Conservation (phyloP, 92 coral and sea anemone genomes). For the Chrysogorgia sp. region DNA sequence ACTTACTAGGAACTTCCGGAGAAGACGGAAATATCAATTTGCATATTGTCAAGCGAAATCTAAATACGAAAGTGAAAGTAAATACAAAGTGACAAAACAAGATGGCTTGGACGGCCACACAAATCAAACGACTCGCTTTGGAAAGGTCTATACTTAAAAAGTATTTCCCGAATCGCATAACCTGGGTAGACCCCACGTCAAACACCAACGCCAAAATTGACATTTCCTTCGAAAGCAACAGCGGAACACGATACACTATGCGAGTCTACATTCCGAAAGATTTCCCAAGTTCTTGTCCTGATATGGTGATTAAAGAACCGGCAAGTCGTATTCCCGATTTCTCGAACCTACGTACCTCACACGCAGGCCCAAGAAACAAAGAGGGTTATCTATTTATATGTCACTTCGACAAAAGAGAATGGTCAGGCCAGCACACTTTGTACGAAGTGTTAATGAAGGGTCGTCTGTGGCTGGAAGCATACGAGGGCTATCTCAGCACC, state of each 20-base stretch:
- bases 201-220: constrained; percentile 61
- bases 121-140: constrained; percentile 53
- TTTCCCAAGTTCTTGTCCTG: constrained; percentile 78
- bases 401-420: constrained; percentile 10
- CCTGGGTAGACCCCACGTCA: constrained; percentile 62
- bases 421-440: constrained; percentile 29
- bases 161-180: constrained; percentile 55
- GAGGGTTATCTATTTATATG: constrained; percentile 32
- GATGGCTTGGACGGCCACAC: constrained; percentile 70
- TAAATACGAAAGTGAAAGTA: not conserved
- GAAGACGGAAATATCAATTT: too few species aligned
- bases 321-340: constrained; percentile 7
- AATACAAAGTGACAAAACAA: too few species aligned
- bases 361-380: constrained; percentile 5
- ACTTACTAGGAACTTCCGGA: too few species aligned
- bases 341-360: not conserved
- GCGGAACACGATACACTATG: constrained; percentile 60
- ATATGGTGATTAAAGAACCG: constrained; percentile 63
- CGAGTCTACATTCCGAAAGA: constrained; percentile 64
- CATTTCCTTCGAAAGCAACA: constrained; percentile 56
- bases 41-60: too few species aligned
- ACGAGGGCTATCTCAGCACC: constrained; percentile 28
- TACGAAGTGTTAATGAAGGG: constrained; percentile 45
- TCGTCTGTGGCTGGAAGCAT: constrained; percentile 30
- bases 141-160: constrained; percentile 57